Conservation (phyloP, 2,888 invertebrate genomes). For the Drosophila lacicola region DNA sequence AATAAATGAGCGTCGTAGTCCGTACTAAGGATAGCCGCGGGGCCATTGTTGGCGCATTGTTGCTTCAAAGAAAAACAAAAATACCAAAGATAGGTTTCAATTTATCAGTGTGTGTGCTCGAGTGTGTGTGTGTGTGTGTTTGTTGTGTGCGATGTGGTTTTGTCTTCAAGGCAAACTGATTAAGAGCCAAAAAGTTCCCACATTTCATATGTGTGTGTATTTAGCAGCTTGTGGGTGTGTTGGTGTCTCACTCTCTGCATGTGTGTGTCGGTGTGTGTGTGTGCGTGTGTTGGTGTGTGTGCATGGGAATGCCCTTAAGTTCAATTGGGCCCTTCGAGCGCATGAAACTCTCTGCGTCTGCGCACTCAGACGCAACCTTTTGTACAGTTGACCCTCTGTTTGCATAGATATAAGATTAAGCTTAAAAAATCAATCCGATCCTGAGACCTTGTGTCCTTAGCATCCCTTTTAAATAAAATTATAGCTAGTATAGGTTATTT, state of each 20-base stretch:
- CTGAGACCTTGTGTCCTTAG: background rate
- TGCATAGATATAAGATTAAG: background rate
- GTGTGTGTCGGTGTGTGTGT: slow-evolving; percentile 14
- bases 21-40: slow-evolving; percentile 69
- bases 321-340: slow-evolving; percentile 60
- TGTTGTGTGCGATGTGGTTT: slow-evolving; percentile 59
- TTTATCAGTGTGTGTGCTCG: slow-evolving; percentile 49
- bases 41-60: slow-evolving; percentile 74
- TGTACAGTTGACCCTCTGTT: slow-evolving; percentile 28
- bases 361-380: slow-evolving; percentile 24
- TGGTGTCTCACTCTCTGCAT: slow-evolving; percentile 12
- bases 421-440: no score
- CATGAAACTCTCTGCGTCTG: slow-evolving; percentile 45
- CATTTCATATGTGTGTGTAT: slow-evolving; percentile 55
- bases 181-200: slow-evolving; percentile 69
- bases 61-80: slow-evolving; percentile 72
- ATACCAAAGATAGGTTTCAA: slow-evolving; percentile 73
- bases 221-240: slow-evolving; percentile 41
- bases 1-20: slow-evolving; percentile 80
- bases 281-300: slow-evolving; percentile 24
- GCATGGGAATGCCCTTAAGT: slow-evolving; percentile 64
- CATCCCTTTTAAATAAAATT: background rate
- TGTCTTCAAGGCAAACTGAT: slow-evolving; percentile 64
- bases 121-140: slow-evolving; percentile 23
- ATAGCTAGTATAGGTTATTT: no score